These are phyloP conservation scores for Lacerta bilineata DNA, from an alignment of 2,797 vertebrate species.

Conservation along the genomic window DNA sequence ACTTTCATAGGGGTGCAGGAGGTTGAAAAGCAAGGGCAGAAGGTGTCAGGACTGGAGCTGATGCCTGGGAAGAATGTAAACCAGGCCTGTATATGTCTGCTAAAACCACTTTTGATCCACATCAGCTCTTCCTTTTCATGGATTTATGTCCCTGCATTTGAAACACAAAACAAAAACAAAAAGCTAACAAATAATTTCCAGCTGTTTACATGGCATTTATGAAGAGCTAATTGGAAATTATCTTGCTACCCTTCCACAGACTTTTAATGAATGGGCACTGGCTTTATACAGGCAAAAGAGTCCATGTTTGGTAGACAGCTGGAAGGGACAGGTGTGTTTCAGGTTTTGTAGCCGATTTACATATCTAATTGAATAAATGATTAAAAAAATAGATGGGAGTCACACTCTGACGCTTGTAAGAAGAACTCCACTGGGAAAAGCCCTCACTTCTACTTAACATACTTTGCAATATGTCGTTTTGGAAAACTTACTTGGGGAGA, in stretches of 20 bases:
- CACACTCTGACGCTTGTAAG: slow-evolving; percentile 46
- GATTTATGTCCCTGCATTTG: background rate
- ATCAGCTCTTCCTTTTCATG: background rate
- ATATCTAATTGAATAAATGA: slow-evolving; percentile 76
- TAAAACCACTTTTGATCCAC: background rate
- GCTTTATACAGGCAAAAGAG: slow-evolving; percentile 64
- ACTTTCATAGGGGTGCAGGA: background rate
- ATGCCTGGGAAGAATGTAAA: background rate
- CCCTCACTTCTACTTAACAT: slow-evolving; percentile 49
- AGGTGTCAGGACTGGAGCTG: background rate
- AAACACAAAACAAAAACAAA: background rate
- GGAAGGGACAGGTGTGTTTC: slow-evolving; percentile 64
- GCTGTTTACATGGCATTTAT: background rate
- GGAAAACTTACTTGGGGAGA: slow-evolving; percentile 14
- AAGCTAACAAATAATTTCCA: background rate
- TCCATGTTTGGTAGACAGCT: slow-evolving; percentile 69
- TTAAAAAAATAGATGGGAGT: slow-evolving; percentile 62
- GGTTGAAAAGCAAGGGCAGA: background rate
- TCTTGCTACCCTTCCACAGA: slow-evolving; percentile 19
- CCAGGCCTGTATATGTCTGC: background rate
- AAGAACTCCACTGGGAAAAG: slow-evolving; percentile 63
- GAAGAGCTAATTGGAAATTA: slow-evolving; percentile 32
- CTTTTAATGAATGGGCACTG: slow-evolving; percentile 56
- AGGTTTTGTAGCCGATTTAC: slow-evolving; percentile 74
- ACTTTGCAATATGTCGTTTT: slow-evolving; percentile 19